Evolutionary conservation across 2,797 vertebrate genomes (phyloP), one percentile per base, ranked within the genome.

Genomic region (Urophycis tenuis): DNA sequence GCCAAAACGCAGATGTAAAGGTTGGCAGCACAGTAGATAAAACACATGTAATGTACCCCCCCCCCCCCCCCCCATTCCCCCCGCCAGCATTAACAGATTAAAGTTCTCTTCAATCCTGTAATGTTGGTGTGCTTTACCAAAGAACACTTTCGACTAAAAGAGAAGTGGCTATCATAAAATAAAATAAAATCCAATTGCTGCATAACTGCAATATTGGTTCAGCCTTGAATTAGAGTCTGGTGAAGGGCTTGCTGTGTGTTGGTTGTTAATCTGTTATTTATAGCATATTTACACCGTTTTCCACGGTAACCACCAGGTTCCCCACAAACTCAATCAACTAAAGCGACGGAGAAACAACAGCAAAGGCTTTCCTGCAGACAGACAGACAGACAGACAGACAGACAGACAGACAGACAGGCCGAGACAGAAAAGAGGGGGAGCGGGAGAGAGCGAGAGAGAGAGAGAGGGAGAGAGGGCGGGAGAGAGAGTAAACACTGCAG

Each of bases 1-100:
- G 53, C 73, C 31, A 22, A 77, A 72, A 84, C 45, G 17, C 17
- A 49, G 15, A 64, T 77, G 77, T 78, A 81, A 85, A 84, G 80
- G 82, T 45, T 85, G 82, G 83, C 86, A 81, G 83, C 75, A 29
- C 81, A 88, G 84, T 82, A 77, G 83, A 78, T 79, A 86, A 87
- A 83, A 86, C 81, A 83, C 82, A 77, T 78, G 82, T 83, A 81
- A 89, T 69, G 77, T 22, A 22, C 11, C 17, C 12, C 8, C 14
- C 76, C 77, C 80, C 82, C 76, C 83, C 85, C 73, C 70, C 74
- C 22, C 22, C 49, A 41, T 2, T 11, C 82, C 76, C 83, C 85
- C 73, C 70, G 73, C 22, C 22, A 19, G 19, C 19, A 53, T 1
- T n/a, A 22, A n/a, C 19, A 60, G 22, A 60, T n/a, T 9, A 60